These are phyloP conservation scores for Lonchura striata DNA, from an alignment of 2,113 vertebrate species.

Conservation along the genomic window DNA sequence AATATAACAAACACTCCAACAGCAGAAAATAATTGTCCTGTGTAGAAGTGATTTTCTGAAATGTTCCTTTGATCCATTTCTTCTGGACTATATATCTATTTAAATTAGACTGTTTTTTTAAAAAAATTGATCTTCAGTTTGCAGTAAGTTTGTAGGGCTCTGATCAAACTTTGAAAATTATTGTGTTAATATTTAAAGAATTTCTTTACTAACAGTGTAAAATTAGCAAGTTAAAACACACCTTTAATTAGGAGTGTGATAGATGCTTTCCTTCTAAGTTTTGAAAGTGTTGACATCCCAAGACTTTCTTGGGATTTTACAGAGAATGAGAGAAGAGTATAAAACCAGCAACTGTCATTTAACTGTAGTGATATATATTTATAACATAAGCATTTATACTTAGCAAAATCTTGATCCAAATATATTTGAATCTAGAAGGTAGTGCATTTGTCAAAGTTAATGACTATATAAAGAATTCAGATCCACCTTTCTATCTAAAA, in stretches of 20 bases:
- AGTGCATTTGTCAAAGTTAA: constrained; percentile 7
- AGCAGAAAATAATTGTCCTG: neutral
- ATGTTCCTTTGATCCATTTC: neutral
- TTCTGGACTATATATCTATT: neutral
- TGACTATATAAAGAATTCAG: neutral
- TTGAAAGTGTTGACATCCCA: neutral
- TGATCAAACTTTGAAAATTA: neutral
- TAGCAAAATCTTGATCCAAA: constrained; percentile 6
- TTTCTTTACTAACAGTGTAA: neutral
- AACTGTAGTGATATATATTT: constrained; percentile 30
- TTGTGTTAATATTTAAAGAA: neutral
- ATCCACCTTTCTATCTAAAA: constrained; percentile 24
- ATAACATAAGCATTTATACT: constrained; percentile 36
- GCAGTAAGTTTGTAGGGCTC: neutral
- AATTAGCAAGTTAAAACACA: neutral
- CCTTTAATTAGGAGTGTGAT: neutral
- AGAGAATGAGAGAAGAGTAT: neutral
- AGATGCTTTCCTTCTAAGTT: neutral
- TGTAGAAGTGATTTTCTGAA: neutral
- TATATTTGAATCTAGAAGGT: constrained; percentile 28
- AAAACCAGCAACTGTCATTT: constrained; percentile 12
- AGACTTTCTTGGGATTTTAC: constrained; percentile 4
- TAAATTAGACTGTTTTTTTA: neutral
- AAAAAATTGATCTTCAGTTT: neutral
- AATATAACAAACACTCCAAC: neutral